Base-by-base conservation (phyloP, 1,140 invertebrate species). In the Protaetia brevitarsis region DNA sequence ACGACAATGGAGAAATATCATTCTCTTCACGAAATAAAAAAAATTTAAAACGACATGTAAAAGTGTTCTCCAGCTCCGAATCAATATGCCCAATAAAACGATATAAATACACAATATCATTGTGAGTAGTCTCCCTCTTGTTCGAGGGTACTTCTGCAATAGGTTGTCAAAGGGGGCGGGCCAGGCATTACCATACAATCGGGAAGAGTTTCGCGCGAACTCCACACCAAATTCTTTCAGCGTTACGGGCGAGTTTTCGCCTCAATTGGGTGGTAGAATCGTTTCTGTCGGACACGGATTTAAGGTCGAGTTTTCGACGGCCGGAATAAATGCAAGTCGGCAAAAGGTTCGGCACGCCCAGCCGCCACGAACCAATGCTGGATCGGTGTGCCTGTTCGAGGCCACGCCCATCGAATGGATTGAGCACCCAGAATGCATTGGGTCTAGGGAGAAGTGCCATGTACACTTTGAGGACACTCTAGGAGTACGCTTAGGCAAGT, bases 401-500 rank as follows among this genome's bases (percentile, higher is more conserved):
- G 51, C 64, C 66, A 69, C 73, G 70, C 77, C 75, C 67, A 36
- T 63, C 63, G 57, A 57, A 58, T 64, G 70, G 65, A 68, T 76
- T 71, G 74, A 78, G 74, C 75, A 73, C 73, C 72, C 72, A 72
- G 74, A 75, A 77, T 77, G 72, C 76, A 74, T 68, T 71, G 65
- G 75, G 70, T 71, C 72, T 68, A 67, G 60, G 66, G 71, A 73
- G 71, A 74, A 77, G 75, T 76, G 75, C 77, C 77, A 78, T 78
- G 77, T 78, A 78, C 76, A 74, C 75, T 78, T 78, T 72, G 75
- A 78, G 76, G 73, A 74, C 77, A 78, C 77, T 78, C 76, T 78
- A 77, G 70, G 77, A 78, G 77, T 73, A 77, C 77, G 77, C 76
- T 78, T 78, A 78, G 77, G 75, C 75, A 77, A 78, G 77, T 78